These are phyloP conservation scores for Pelvicachromis taeniatus DNA, from an alignment of 2,113 vertebrate species.

Conservation along the genomic window DNA sequence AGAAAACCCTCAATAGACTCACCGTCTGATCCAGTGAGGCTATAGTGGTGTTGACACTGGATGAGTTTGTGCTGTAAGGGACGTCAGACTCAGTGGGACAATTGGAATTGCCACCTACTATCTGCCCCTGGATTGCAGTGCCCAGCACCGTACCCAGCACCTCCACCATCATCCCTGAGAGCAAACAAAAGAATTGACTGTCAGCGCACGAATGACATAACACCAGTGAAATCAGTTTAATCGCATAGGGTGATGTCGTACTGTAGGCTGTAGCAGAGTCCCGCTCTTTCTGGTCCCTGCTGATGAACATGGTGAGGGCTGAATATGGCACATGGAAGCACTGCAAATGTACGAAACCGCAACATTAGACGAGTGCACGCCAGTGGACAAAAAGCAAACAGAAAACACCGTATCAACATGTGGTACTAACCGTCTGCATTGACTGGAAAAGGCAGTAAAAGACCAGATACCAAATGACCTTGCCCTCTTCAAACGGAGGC, in stretches of 20 bases:
- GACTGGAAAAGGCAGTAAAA: slow-evolving; percentile 97
- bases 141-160: slow-evolving; percentile 89
- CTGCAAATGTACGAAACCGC: slow-evolving; percentile 55
- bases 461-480: slow-evolving; percentile 86
- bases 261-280: slow-evolving; percentile 94
- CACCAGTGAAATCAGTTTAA: background rate
- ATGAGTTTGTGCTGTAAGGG: slow-evolving; percentile 8
- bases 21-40: slow-evolving; percentile 77
- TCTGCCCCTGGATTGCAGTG: slow-evolving; percentile 93
- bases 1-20: slow-evolving; percentile 1
- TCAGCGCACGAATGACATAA: background rate
- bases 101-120: slow-evolving; percentile 78
- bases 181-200: background rate
- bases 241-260: slow-evolving; percentile 61
- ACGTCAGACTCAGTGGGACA: slow-evolving; percentile 62
- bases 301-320: slow-evolving; percentile 97
- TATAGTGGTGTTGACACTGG: slow-evolving; percentile 61
- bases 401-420: background rate
- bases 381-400: background rate
- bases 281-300: slow-evolving; percentile 87
- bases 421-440: slow-evolving; percentile 84
- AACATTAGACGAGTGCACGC: background rate
- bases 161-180: slow-evolving; percentile 91
- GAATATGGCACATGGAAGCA: slow-evolving; percentile 98
- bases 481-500: slow-evolving; percentile 79